phyloP scores from a whole-genome alignment of 2,113 vertebrate species.

The Tragelaphus imberbis region DNA sequence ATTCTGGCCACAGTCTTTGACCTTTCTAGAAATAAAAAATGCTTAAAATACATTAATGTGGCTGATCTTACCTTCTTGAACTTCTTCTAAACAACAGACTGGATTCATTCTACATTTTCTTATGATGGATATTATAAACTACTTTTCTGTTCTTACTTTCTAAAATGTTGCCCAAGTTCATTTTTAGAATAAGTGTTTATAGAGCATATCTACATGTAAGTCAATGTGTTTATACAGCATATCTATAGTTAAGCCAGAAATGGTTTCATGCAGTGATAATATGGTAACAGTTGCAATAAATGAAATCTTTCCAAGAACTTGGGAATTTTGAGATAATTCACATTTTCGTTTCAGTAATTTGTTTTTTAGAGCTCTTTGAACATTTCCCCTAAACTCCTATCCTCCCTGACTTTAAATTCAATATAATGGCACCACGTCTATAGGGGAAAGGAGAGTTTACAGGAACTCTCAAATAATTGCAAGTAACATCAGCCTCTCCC shows the following conservation, averaged over 20 bases:
- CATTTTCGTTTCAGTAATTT: not conserved
- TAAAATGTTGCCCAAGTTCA: not conserved
- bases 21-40: not conserved
- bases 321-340: not conserved
- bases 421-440: not conserved
- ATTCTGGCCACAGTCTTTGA: not conserved
- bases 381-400: not conserved
- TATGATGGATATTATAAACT: not conserved
- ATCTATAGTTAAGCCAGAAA: not conserved
- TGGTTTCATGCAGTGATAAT: not conserved
- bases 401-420: not conserved
- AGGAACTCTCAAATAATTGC: not conserved
- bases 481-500: not conserved
- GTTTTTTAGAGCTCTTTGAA: not conserved
- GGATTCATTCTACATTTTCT: not conserved
- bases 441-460: not conserved
- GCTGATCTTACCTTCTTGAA: not conserved
- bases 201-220: not conserved
- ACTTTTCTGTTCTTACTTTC: not conserved
- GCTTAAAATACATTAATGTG: not conserved
- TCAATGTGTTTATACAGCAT: not conserved
- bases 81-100: not conserved
- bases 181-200: not conserved
- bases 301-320: not conserved
- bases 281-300: not conserved